Evolutionary conservation across 2,797 vertebrate species (phyloP).

Genomic region (Masticophis lateralis): DNA sequence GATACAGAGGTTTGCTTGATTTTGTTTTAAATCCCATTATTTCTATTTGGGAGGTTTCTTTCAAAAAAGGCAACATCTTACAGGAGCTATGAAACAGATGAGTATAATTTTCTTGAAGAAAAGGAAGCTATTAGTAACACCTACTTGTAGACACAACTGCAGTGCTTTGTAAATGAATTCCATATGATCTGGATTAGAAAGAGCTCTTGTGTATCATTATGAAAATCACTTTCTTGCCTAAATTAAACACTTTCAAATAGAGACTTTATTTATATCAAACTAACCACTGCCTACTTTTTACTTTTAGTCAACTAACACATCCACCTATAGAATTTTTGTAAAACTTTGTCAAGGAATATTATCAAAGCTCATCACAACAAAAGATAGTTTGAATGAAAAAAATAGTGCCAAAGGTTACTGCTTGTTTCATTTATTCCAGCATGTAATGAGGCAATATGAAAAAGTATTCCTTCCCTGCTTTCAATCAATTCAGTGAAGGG

Average conservation of each 20-base stretch:
- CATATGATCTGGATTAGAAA: conserved; percentile 38
- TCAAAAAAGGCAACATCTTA: conserved; percentile 16
- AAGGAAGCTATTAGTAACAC: conserved; percentile 38
- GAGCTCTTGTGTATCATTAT: conserved; percentile 42
- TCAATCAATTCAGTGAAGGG: not conserved
- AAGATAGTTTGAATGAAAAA: not conserved
- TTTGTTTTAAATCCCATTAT: conserved; percentile 43
- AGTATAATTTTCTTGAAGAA: conserved; percentile 35
- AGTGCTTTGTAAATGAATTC: conserved; percentile 49
- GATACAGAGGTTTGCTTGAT: conserved; percentile 59
- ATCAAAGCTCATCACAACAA: not conserved
- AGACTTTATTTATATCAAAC: not conserved
- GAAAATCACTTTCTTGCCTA: conserved; percentile 37
- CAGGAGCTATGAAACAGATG: conserved; percentile 34
- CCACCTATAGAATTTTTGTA: not conserved
- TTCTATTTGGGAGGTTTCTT: conserved; percentile 26
- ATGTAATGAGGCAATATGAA: not conserved
- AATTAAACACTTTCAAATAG: conserved; percentile 46
- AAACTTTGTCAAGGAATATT: not conserved
- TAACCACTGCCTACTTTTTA: conserved; percentile 13
- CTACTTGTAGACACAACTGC: conserved; percentile 41
- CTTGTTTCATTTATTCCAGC: not conserved
- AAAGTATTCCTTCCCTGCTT: not conserved
- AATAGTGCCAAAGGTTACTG: not conserved
- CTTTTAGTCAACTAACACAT: conserved; percentile 2